Evolutionary conservation across 2,797 vertebrate species (phyloP), one percentile per base, ranked within the genome.

Genomic region (Denticeps clupeoides): DNA sequence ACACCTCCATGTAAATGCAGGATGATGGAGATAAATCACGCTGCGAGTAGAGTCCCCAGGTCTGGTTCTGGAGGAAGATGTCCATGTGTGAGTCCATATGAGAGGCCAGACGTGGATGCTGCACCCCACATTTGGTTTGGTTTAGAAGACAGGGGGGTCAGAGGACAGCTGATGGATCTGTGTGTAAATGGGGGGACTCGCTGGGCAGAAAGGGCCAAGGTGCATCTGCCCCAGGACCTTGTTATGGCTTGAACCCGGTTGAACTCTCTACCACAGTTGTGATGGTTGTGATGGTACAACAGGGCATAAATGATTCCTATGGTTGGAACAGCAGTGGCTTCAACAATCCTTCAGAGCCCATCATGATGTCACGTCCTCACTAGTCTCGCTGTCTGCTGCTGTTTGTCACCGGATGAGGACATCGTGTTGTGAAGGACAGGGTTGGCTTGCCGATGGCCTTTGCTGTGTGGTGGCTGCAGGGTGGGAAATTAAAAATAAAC

Each of bases 401-500:
- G 58, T 57, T 54, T 32, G 57, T 48, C 23, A 47, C 51, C 49
- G 42, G 15, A 58, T 48, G 47, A 51, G n/a, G 33, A 5, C n/a
- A 23, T 37, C 13, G 7, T 41, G 46, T 45, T 50, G 10, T 21
- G 24, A 38, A 41, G 35, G 35, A 24, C 25, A 15, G 10, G 24
- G 18, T 47, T n/a, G n/a, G 22, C 42, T 46, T 35, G 21, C 47
- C 11, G 16, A n/a, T n/a, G 18, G 45, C 43, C 47, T 54, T 44
- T 38, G 47, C n/a, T n/a, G n/a, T n/a, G 8, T 3, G 15, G 7
- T 16, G 9, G 19, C 9, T n/a, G 9, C 8, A 18, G 11, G 35
- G 19, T 13, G 41, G 44, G 27, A 6, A 25, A 31, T 54, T 51
- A 45, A 38, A 60, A 63, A 66, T 55, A 62, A 56, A 53, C 41